These are phyloP conservation scores for Chondrosia reniformis DNA, from an alignment of 37 sponge, comb jelly and placozoan genomes.

Conservation along the genomic window DNA sequence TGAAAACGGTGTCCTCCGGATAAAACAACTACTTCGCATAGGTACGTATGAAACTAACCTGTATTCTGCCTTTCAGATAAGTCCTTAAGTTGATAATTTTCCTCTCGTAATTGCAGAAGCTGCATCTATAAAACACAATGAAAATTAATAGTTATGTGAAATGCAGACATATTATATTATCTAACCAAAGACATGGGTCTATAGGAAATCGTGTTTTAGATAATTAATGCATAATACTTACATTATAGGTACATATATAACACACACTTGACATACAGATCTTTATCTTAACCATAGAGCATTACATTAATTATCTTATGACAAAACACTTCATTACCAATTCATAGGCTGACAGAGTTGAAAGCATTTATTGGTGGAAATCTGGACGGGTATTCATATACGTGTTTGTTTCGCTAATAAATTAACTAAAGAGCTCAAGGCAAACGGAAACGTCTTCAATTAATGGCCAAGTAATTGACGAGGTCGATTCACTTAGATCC, in stretches of 20 bases:
- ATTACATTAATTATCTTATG: no score
- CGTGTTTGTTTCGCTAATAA: no score
- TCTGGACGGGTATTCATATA: no score
- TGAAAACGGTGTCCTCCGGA: not conserved
- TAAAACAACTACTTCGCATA: not conserved
- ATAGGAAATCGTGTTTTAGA: not conserved
- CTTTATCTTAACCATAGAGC: no score
- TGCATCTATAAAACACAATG: slow-evolving; percentile 43
- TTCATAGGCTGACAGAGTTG: no score
- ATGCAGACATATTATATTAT: no score
- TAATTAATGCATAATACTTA: not conserved
- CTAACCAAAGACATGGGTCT: not conserved
- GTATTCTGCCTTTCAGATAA: slow-evolving; percentile 27
- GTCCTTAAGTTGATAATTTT: slow-evolving; percentile 71
- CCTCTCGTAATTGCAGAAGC: slow-evolving; percentile 61
- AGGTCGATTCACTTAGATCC: no score
- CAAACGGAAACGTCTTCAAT: not conserved
- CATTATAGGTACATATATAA: not conserved
- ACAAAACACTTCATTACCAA: no score
- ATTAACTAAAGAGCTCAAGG: no score
- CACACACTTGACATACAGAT: no score
- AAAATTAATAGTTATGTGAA: not conserved
- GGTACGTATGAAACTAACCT: slow-evolving; percentile 25
- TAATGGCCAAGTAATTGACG: not conserved
- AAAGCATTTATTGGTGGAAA: no score